Base-by-base conservation (phyloP, 2,888 invertebrate species). In the Flexamia atlantica region DNA sequence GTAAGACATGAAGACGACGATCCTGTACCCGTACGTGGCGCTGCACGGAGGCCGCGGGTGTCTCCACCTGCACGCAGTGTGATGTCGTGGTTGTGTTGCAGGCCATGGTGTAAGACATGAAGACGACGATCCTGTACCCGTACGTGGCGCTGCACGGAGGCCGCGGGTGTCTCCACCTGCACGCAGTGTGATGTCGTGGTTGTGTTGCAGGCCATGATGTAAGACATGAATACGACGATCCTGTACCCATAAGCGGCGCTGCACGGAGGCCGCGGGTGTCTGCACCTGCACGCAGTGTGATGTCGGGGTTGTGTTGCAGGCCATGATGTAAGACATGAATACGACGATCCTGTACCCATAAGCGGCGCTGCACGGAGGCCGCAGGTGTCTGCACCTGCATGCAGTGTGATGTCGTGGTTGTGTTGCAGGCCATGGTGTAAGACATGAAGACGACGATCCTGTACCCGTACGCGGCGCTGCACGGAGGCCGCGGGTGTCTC, bases 81-180 rank as follows among this genome's bases (percentile, higher is more conserved):
- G n/a, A n/a, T n/a, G n/a, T n/a, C n/a, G n/a, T n/a, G n/a, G n/a
- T n/a, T n/a, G n/a, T 40, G 40, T 81, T 81, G 7, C 50, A 82
- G 82, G 50, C 40, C 82, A 68, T 70, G 82, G 42, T 82, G 82
- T 82, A 70, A 70, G n/a, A n/a, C n/a, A n/a, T n/a, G n/a, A n/a
- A n/a, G n/a, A n/a, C n/a, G n/a, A n/a, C n/a, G n/a, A n/a, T n/a
- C n/a, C n/a, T n/a, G n/a, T n/a, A n/a, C n/a, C n/a, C n/a, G n/a
- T n/a, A 87, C 80, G 85, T 85, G 76, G 84, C 87, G 79, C 85
- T 87, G n/a, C 85, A 85, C 46, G 84, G 85, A 32, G 85, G 86
- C 32, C 83, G 91, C 88, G 94, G 95, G 89, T 93, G 94, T 87
- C 94, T 87, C 94, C 14, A 74, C 23, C n/a, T 84, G 10, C 84